Percentiles rank a stretch among this genome's conserved stretches.
Conservation (phyloP, 2,888 invertebrate species). For the Alviniconcha strummeri region DNA sequence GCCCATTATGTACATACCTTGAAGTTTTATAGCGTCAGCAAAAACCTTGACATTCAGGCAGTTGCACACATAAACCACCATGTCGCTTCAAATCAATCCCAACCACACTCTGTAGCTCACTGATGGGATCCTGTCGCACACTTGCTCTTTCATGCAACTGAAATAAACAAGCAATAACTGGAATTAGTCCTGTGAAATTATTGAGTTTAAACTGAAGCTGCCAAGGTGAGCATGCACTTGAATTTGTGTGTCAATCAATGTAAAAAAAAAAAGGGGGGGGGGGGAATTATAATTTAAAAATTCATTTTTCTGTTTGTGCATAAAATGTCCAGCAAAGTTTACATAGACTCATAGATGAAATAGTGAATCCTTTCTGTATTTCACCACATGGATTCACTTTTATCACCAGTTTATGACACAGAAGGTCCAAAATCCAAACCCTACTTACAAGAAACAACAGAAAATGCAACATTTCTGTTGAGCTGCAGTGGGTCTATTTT, state of each 20-base stretch:
- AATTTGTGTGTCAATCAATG: neutral
- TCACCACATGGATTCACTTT: neutral
- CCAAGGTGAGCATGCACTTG: neutral
- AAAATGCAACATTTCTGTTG: neutral
- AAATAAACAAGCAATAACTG: neutral
- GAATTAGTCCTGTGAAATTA: neutral
- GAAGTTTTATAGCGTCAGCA: slow-evolving; percentile 32
- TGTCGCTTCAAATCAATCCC: slow-evolving; percentile 22
- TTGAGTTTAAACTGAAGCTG: neutral
- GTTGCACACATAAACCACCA: slow-evolving; percentile 40
- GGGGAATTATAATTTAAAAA: neutral
- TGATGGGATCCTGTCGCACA: neutral
- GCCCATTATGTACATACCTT: slow-evolving; percentile 11
- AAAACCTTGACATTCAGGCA: slow-evolving; percentile 41
- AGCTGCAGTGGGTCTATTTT: too few species aligned
- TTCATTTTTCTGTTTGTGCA: neutral
- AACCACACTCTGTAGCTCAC: neutral
- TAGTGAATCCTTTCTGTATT: neutral
- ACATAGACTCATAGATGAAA: neutral
- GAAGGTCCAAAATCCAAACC: too few species aligned
- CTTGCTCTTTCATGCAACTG: neutral
- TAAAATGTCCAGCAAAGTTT: neutral
- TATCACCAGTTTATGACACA: too few species aligned
- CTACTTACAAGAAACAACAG: neutral
- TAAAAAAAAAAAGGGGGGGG: neutral